A percentile compares a stretch with the other conserved stretches of the same genome.
These are phyloP conservation scores for Eubucco bourcierii DNA, from an alignment of 2,113 vertebrate species.

Conservation along the genomic window DNA sequence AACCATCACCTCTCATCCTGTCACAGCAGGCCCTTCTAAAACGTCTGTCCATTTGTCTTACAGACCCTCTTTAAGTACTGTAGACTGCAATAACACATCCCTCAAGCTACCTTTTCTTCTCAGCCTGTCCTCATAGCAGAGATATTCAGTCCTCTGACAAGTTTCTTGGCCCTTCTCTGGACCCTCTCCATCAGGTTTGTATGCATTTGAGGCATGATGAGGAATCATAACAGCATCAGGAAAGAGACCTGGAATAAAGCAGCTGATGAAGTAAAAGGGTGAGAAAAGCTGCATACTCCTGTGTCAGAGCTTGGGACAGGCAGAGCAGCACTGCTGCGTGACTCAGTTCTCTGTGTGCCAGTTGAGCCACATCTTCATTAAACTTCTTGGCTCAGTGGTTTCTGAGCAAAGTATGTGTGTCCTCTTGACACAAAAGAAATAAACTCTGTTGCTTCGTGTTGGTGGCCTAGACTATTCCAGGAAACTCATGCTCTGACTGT, in stretches of 20 bases:
- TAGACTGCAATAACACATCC: too few species aligned
- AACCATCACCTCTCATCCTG: too few species aligned
- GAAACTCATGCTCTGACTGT: background rate
- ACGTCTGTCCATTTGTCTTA: too few species aligned
- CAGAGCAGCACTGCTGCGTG: background rate
- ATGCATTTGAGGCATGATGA: background rate
- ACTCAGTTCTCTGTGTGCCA: background rate
- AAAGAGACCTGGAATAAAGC: background rate
- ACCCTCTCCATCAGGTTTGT: too few species aligned
- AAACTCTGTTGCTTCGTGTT: background rate
- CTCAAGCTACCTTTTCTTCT: too few species aligned
- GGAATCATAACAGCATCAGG: background rate
- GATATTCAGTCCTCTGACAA: too few species aligned
- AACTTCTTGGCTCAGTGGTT: background rate
- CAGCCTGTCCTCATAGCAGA: too few species aligned
- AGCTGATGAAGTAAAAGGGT: background rate
- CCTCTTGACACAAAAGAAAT: slow-evolving; percentile 1
- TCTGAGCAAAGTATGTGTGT: background rate
- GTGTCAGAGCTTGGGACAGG: rapidly evolving
- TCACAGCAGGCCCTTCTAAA: too few species aligned
- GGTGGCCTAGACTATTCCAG: background rate
- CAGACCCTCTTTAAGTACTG: too few species aligned
- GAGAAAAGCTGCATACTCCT: background rate
- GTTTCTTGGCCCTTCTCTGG: too few species aligned
- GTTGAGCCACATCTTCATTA: rapidly evolving